Evolutionary conservation across 2,888 invertebrate species (phyloP).

Genomic region (Dichetophora obliterata): DNA sequence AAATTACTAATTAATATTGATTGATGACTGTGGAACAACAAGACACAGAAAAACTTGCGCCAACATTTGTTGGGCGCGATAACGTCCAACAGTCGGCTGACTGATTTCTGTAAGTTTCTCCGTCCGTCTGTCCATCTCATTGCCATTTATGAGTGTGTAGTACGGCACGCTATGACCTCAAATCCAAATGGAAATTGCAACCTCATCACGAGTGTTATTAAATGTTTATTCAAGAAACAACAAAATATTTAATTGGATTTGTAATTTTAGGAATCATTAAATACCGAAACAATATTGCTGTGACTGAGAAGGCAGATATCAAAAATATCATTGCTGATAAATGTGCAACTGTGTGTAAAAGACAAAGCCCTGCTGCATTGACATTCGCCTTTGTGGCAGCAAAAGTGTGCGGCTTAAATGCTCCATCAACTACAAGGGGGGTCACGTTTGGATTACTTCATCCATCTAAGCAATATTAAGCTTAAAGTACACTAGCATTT

Average conservation of each 20-base stretch:
- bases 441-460: slow-evolving; percentile 9
- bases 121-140: neutral
- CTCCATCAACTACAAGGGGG: neutral
- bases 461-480: neutral
- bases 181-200: slow-evolving; percentile 7
- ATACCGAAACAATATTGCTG: neutral
- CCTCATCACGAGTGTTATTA: neutral
- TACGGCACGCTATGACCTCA: slow-evolving; percentile 6
- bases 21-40: neutral
- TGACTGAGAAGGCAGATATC: neutral
- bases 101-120: slow-evolving; percentile 1
- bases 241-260: neutral
- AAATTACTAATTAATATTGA: neutral
- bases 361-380: neutral
- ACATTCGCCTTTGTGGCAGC: neutral
- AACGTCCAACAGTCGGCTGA: neutral
- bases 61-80: no score
- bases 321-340: neutral
- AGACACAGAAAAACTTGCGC: no score
- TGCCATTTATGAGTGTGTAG: neutral
- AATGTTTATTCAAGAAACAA: neutral
- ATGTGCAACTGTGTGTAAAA: neutral
- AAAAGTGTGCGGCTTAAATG: neutral
- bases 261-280: neutral
- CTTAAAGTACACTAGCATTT: neutral